Conservation (phyloP, 2,888 invertebrate genomes). For the Philereme transversata region DNA sequence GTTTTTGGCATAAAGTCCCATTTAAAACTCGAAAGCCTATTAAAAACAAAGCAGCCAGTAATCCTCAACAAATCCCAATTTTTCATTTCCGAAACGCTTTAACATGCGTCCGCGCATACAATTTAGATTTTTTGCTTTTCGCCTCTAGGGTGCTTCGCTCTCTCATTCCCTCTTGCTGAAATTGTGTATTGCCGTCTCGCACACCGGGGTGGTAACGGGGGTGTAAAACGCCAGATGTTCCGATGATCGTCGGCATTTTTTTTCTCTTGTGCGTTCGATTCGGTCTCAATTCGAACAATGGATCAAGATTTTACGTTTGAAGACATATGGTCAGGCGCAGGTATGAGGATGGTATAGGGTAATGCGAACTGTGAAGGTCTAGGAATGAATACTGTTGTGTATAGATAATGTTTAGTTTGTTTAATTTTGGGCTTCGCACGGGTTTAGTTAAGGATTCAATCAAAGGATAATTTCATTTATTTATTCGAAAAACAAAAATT, state of each 20-base stretch:
- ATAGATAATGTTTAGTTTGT: no score
- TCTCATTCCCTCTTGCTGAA: slow-evolving; percentile 17
- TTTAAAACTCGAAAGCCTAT: slow-evolving; percentile 22
- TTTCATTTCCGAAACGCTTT: slow-evolving; percentile 60
- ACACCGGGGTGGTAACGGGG: slow-evolving; percentile 55
- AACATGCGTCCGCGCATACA: slow-evolving; percentile 54
- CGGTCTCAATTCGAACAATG: slow-evolving; percentile 59
- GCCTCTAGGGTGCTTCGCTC: slow-evolving; percentile 44
- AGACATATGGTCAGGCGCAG: slow-evolving; percentile 51
- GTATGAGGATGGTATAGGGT: slow-evolving; percentile 37
- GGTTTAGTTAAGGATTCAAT: no score
- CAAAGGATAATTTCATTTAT: no score
- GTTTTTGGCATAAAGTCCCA: background rate
- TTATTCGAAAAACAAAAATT: no score
- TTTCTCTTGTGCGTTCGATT: slow-evolving; percentile 52
- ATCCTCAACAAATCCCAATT: slow-evolving; percentile 29
- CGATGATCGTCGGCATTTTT: slow-evolving; percentile 41
- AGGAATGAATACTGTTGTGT: no score
- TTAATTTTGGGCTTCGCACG: no score
- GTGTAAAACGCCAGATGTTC: slow-evolving; percentile 66
- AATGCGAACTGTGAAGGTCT: slow-evolving; percentile 21
- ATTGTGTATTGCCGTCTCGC: slow-evolving; percentile 41
- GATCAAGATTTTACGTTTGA: slow-evolving; percentile 41
- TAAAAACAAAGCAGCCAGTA: slow-evolving; percentile 25
- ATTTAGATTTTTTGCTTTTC: slow-evolving; percentile 47